These are phyloP conservation scores for Psophia crepitans DNA, from an alignment of 2,113 vertebrate genomes.

Conservation along the genomic window DNA sequence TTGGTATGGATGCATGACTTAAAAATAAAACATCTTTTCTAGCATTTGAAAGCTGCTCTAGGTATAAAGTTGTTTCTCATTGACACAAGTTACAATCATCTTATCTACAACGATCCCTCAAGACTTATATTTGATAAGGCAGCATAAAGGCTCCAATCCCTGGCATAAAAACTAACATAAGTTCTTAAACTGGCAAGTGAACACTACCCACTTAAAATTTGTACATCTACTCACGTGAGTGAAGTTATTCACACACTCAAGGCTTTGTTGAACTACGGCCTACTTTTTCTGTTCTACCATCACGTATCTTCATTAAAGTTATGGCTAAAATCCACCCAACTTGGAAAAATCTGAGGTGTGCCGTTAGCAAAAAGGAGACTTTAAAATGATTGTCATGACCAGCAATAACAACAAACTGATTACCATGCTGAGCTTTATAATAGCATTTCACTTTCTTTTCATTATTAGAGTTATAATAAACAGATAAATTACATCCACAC, in stretches of 20 bases:
- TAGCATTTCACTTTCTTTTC: conserved; percentile 61
- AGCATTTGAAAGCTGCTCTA: conserved; percentile 44
- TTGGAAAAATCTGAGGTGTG: conserved; percentile 6
- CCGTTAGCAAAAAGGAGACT: not conserved
- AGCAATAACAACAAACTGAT: conserved; percentile 67
- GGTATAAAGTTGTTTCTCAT: not conserved
- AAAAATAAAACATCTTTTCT: conserved; percentile 47
- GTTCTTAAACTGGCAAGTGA: not conserved
- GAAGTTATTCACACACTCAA: not conserved
- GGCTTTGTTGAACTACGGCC: not conserved
- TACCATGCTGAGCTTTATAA: conserved; percentile 65
- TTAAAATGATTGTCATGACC: conserved; percentile 42
- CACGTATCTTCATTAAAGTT: not conserved
- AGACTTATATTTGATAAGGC: not conserved
- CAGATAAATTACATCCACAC: conserved; percentile 64
- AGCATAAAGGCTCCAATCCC: not conserved
- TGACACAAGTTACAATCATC: not conserved
- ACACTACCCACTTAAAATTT: not conserved
- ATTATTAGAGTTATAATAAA: conserved; percentile 69
- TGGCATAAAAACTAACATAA: not conserved
- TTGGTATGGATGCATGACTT: conserved; percentile 42
- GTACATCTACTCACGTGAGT: not conserved
- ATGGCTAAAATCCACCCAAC: not conserved
- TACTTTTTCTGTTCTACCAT: not conserved
- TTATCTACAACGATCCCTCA: not conserved